Base-by-base conservation (phyloP, 1,140 invertebrate genomes). In the Saccostrea cuccullata region DNA sequence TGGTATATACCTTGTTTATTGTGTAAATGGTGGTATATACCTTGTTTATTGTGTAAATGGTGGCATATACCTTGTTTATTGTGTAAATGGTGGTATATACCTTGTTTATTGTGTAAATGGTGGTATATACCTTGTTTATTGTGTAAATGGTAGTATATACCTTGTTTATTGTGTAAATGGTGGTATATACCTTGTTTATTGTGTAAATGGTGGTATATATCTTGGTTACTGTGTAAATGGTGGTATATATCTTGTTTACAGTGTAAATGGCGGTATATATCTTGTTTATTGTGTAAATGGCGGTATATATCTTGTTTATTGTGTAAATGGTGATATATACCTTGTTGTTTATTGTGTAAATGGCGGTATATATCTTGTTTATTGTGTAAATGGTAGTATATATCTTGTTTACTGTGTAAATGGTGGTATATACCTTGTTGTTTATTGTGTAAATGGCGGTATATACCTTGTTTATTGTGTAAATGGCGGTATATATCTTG, bases 121-220 rank as follows among this genome's bases (percentile, higher is more conserved):
- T 0, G n/a, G n/a, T 30, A 70, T 56, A 87, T 85, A 92, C 93
- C 93, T 98, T 96, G 92, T 97, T 97, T 55, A 98, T 96, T 26
- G 98, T 97, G 93, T 96, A 98, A 26, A 97, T 97, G 15, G 97
- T n/a, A n/a, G n/a, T n/a, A n/a, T n/a, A n/a, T n/a, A n/a, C n/a
- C n/a, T n/a, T n/a, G n/a, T n/a, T n/a, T n/a, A 47, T 11, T 47
- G 47, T 67, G 60, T 64, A n/a, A 20, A n/a, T 12, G 60, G 12
- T 0, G n/a, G n/a, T 30, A 70, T 56, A 87, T 85, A 92, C 93
- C 93, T 98, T 96, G 92, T 97, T 97, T 55, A 98, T 96, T 26
- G 98, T 97, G 93, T 96, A 98, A 26, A 97, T 97, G 15, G 97
- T 97, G 0, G 97, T 97, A 47, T 11, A n/a, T n/a, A n/a, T n/a